phyloP scores from a whole-genome alignment of 2,888 invertebrate genomes.

The Pristionchus arcanus region DNA sequence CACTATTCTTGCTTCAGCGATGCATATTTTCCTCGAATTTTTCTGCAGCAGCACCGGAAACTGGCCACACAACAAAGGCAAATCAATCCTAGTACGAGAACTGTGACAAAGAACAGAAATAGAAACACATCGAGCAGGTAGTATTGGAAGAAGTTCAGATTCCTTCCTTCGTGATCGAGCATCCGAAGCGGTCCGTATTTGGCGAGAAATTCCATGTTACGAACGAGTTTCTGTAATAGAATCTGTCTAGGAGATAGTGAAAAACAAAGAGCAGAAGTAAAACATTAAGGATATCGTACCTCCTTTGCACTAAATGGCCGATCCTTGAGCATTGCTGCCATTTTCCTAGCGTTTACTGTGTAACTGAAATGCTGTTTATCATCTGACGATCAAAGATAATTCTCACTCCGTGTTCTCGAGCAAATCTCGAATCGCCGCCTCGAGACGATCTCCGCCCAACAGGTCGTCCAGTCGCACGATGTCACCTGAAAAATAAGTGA shows the following conservation, averaged over 20 bases:
- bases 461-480: not conserved
- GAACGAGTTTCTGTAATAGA: not conserved
- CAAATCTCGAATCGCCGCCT: not conserved
- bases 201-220: conserved; percentile 35
- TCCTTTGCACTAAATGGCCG: not conserved
- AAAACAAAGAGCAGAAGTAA: no score
- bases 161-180: conserved; percentile 26
- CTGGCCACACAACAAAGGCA: not conserved
- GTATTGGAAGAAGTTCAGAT: conserved; percentile 3
- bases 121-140: not conserved
- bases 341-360: not conserved
- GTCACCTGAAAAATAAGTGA: not conserved
- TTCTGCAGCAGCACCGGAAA: not conserved
- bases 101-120: not conserved
- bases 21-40: not conserved
- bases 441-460: not conserved
- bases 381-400: no score
- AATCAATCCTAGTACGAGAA: not conserved
- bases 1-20: not conserved
- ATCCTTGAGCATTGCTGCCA: not conserved
- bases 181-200: not conserved
- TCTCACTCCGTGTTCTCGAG: not conserved
- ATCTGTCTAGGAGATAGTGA: not conserved
- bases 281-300: not conserved
- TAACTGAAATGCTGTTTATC: not conserved